Percentiles rank a stretch among this genome's conserved stretches.
These are phyloP conservation scores for Phalacrocorax carbo DNA, from an alignment of 2,113 vertebrate species.

Conservation along the genomic window DNA sequence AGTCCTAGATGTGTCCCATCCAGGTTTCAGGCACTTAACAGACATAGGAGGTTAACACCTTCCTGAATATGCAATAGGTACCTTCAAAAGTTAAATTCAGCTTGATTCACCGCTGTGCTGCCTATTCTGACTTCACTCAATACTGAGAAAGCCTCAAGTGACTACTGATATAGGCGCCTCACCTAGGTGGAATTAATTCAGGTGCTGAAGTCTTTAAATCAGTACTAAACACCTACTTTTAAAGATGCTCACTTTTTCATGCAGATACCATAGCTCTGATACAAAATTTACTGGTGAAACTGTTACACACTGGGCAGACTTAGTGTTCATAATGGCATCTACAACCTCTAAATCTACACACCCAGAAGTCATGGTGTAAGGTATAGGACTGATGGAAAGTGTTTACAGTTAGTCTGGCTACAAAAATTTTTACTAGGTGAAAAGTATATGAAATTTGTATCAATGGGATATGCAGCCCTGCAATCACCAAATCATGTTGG, in stretches of 20 bases:
- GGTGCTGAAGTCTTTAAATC: not conserved
- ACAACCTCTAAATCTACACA: not conserved
- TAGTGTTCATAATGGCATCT: not conserved
- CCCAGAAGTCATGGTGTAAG: not conserved
- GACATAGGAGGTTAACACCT: not conserved
- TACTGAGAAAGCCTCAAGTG: not conserved
- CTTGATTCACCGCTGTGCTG: not conserved
- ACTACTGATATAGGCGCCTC: not conserved
- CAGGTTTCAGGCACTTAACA: not conserved
- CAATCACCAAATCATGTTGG: not conserved
- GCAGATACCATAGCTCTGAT: not conserved
- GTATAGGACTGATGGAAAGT: not conserved
- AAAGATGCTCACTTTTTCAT: not conserved
- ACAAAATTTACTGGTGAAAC: not conserved
- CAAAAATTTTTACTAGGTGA: not conserved
- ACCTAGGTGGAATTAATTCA: not conserved
- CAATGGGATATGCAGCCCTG: not conserved
- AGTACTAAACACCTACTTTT: not conserved
- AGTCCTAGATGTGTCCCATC: not conserved
- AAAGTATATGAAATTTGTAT: not conserved
- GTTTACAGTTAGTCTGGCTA: not conserved
- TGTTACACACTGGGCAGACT: not conserved
- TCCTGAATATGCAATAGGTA: not conserved
- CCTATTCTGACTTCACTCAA: not conserved
- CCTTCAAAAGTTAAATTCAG: not conserved